A percentile compares a stretch with the other conserved stretches of the same genome.
Conservation (phyloP, 2,888 invertebrate genomes). For the Thecocarcelia acutangulata region DNA sequence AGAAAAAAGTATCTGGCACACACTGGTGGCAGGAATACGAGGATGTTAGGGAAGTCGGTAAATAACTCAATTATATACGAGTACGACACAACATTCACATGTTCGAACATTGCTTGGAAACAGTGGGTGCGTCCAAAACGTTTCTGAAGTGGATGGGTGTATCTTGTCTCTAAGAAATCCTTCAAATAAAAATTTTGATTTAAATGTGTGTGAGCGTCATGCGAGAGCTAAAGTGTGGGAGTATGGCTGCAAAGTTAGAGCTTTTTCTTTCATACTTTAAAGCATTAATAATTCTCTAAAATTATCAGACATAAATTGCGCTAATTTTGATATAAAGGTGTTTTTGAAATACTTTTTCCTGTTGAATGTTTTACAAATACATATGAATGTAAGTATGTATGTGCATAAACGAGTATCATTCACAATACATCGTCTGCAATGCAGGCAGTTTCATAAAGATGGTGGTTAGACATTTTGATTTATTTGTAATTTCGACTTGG, state of each 20-base stretch:
- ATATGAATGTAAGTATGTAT: no score
- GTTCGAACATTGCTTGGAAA: conserved; percentile 1
- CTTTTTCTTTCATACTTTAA: conserved; percentile 8
- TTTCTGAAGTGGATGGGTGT: conserved; percentile 43
- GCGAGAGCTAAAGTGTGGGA: conserved; percentile 11
- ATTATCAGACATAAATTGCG: conserved; percentile 30
- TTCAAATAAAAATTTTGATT: neutral
- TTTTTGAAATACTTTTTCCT: neutral
- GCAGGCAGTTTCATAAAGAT: no score
- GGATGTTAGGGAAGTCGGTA: neutral
- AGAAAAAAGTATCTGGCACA: neutral
- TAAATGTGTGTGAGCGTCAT: conserved; percentile 29
- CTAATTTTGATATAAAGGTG: neutral
- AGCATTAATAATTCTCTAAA: neutral
- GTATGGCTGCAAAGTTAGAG: conserved; percentile 40
- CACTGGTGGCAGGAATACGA: neutral
- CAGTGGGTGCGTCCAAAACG: conserved; percentile 60
- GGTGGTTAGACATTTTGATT: no score
- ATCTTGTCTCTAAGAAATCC: conserved; percentile 23
- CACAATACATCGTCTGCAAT: no score
- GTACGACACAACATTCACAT: conserved; percentile 10
- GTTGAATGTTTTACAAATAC: no score
- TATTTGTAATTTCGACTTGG: no score
- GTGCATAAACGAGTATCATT: no score
- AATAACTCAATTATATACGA: conserved; percentile 50